Evolutionary conservation across 2,888 invertebrate genomes (phyloP).

Genomic region (Melinopterus prodromus): DNA sequence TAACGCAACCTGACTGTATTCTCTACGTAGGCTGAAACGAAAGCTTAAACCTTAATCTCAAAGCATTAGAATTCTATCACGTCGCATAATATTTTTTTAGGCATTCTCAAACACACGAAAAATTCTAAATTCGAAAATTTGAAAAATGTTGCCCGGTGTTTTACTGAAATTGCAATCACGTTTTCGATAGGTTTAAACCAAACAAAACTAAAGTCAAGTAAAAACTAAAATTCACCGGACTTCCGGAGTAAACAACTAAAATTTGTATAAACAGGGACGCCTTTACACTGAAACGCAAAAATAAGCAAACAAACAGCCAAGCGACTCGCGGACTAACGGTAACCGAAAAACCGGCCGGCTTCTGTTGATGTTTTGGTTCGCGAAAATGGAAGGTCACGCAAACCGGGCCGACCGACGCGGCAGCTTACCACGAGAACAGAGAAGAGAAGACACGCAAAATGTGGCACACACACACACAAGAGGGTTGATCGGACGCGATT

Average conservation of each 20-base stretch:
- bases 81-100: too few species aligned
- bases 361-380: background rate
- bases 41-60: too few species aligned
- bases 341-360: background rate
- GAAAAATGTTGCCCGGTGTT: too few species aligned
- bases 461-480: conserved; percentile 13
- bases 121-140: too few species aligned
- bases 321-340: background rate
- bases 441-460: conserved; percentile 10
- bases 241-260: background rate
- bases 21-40: too few species aligned
- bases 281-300: background rate
- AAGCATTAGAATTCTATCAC: too few species aligned
- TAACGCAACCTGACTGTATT: too few species aligned
- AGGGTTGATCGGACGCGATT: conserved; percentile 41
- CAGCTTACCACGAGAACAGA: conserved; percentile 12
- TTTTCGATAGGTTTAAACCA: too few species aligned
- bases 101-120: too few species aligned
- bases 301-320: background rate
- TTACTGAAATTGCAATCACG: too few species aligned
- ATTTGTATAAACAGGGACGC: background rate
- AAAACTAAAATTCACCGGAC: background rate
- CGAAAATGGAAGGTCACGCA: background rate
- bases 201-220: too few species aligned
- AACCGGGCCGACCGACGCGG: background rate